Conservation (phyloP, 2,113 vertebrate genomes). For the Ptyas mucosa region DNA sequence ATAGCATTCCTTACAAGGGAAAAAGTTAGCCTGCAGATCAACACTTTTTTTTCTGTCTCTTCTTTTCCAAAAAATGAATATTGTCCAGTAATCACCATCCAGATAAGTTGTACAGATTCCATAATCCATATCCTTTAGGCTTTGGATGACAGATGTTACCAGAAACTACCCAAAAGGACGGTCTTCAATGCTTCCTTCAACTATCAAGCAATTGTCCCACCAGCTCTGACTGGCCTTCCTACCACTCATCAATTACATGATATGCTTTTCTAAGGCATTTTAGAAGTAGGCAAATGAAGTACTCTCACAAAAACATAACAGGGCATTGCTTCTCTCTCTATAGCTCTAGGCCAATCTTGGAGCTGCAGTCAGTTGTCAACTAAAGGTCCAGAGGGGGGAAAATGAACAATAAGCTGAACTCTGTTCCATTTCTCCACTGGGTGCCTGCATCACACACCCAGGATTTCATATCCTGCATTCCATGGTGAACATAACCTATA, state of each 20-base stretch:
- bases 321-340: not conserved
- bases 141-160: not conserved
- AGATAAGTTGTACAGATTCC: not conserved
- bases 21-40: not conserved
- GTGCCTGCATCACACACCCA: not conserved
- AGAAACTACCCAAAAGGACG: not conserved
- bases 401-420: not conserved
- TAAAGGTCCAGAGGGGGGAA: not conserved
- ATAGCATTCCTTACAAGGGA: not conserved
- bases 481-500: not conserved
- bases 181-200: not conserved
- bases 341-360: not conserved
- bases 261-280: not conserved
- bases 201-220: not conserved
- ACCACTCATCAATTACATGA: not conserved
- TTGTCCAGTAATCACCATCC: not conserved
- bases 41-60: not conserved
- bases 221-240: not conserved
- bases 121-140: not conserved
- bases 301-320: not conserved
- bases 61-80: not conserved
- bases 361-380: not conserved
- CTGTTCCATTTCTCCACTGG: not conserved
- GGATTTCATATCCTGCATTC: not conserved
- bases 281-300: not conserved